These are phyloP conservation scores for Anolis apletophallus DNA, from an alignment of 2,797 vertebrate species.

Conservation along the genomic window DNA sequence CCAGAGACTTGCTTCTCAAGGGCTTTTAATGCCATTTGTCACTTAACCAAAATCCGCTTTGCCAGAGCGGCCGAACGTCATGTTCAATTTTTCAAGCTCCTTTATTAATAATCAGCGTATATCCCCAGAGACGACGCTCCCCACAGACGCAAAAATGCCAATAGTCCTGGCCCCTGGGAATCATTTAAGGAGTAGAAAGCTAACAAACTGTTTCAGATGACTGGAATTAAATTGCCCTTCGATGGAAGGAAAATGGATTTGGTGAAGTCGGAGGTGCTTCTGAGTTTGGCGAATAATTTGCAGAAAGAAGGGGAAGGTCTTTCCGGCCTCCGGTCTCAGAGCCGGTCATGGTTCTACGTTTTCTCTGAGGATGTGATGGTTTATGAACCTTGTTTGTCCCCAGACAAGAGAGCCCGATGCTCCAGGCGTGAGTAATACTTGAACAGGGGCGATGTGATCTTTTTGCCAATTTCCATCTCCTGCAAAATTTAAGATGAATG, in stretches of 20 bases:
- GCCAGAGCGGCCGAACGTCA: conserved; percentile 47
- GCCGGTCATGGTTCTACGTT: not conserved
- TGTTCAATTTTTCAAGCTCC: conserved; percentile 58
- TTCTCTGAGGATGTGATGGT: not conserved
- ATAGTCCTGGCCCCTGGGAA: conserved; percentile 27
- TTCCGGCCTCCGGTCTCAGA: not conserved
- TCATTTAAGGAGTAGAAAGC: conserved; percentile 39
- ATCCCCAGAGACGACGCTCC: conserved; percentile 14
- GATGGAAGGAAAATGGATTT: conserved; percentile 27
- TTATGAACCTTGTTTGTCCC: not conserved
- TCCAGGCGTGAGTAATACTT: not conserved
- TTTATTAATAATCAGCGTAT: conserved; percentile 44
- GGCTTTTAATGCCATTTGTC: conserved; percentile 59
- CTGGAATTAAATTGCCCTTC: conserved; percentile 39
- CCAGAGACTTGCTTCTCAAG: conserved; percentile 44
- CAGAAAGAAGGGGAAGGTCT: not conserved
- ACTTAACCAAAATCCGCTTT: conserved; percentile 47
- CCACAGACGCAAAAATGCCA: conserved; percentile 16
- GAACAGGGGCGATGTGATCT: not conserved
- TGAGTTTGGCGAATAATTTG: conserved; percentile 15
- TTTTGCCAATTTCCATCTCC: not conserved
- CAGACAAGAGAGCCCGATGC: not conserved
- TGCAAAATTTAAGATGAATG: not conserved
- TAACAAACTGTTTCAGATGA: conserved; percentile 37
- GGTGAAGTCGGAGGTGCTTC: conserved; percentile 8